Conservation (phyloP, 2,888 invertebrate genomes). For the Ryuthela nishihirai region DNA sequence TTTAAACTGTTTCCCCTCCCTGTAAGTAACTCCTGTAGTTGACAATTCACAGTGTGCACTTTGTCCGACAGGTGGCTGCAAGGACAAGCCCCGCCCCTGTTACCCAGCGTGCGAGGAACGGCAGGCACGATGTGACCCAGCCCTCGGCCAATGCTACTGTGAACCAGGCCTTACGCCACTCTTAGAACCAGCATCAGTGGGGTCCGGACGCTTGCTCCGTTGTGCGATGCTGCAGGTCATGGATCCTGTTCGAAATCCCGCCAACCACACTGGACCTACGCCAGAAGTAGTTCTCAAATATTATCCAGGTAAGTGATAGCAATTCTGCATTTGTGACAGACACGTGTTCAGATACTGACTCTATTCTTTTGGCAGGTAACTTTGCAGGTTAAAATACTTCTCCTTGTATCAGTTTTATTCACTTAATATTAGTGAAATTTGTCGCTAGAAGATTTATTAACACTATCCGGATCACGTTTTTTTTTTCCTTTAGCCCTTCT, state of each 20-base stretch:
- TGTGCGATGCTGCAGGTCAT: too few relatives aligned
- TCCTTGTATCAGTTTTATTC: too few relatives aligned
- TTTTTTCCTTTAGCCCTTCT: too few relatives aligned
- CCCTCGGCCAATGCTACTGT: constrained; percentile 13
- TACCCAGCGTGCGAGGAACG: constrained; percentile 8
- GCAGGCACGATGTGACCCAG: constrained; percentile 10
- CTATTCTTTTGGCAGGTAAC: too few relatives aligned
- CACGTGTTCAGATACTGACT: neutral
- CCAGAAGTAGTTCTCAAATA: constrained; percentile 22
- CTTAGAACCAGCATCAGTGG: neutral
- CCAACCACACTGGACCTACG: constrained; percentile 20
- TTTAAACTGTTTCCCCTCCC: too few relatives aligned
- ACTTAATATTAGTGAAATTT: too few relatives aligned
- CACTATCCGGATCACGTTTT: too few relatives aligned
- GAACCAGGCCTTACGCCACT: neutral
- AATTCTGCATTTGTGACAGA: neutral
- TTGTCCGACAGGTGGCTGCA: constrained; percentile 17
- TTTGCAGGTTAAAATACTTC: too few relatives aligned
- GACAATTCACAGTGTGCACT: too few relatives aligned
- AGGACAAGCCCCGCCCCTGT: constrained; percentile 13
- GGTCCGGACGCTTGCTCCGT: neutral
- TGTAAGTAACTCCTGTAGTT: too few relatives aligned
- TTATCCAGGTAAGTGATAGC: constrained; percentile 18
- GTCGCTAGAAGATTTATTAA: too few relatives aligned
- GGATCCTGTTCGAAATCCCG: too few relatives aligned